These are phyloP conservation scores for Leuctra nigra DNA, from an alignment of 2,888 invertebrate species.

Conservation along the genomic window DNA sequence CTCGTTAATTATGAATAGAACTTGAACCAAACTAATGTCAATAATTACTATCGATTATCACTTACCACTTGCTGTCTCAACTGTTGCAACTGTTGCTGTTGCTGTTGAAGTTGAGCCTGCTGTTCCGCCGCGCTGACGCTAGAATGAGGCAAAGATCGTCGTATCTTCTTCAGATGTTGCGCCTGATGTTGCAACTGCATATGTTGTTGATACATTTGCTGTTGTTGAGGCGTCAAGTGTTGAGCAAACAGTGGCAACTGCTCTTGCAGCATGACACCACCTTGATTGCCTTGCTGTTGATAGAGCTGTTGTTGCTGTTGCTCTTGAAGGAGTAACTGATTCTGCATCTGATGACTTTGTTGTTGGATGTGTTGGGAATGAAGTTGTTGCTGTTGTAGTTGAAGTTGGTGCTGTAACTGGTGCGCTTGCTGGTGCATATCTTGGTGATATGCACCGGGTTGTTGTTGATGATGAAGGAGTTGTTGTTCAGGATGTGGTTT, in stretches of 20 bases:
- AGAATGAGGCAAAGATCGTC: constrained; percentile 35
- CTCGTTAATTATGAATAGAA: neutral
- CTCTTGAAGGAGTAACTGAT: neutral
- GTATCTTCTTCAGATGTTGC: constrained; percentile 40
- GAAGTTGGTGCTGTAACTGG: constrained; percentile 43
- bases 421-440: constrained; percentile 50
- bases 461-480: constrained; percentile 23
- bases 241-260: constrained; percentile 38
- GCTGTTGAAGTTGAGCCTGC: constrained; percentile 26
- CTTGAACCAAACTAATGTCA: neutral
- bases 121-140: constrained; percentile 24
- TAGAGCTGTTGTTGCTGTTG: constrained; percentile 21
- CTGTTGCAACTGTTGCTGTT: constrained; percentile 27
- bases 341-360: constrained; percentile 7
- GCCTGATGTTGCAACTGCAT: constrained; percentile 42
- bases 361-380: constrained; percentile 18
- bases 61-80: constrained; percentile 22
- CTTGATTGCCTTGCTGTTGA: constrained; percentile 19
- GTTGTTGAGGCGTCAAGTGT: constrained; percentile 53
- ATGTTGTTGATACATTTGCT: constrained; percentile 42
- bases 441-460: constrained; percentile 44
- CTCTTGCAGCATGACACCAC: constrained; percentile 12
- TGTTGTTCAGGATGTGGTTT: constrained; percentile 31
- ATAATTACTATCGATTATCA: too few species aligned
- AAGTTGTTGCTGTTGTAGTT: constrained; percentile 33